Conservation (phyloP, 2,113 vertebrate genomes). For the Otus sunia region DNA sequence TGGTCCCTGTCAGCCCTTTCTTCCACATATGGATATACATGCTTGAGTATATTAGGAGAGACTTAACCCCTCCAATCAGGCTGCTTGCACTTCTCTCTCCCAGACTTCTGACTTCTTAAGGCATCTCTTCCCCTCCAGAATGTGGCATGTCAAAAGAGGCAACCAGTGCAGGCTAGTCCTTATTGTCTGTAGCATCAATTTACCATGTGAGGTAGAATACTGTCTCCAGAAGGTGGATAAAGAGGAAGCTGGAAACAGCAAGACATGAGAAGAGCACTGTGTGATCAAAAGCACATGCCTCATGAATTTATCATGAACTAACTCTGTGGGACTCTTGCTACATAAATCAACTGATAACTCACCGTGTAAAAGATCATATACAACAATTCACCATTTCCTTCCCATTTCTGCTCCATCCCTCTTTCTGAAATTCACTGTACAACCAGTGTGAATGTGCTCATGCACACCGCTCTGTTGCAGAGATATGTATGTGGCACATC, state of each 20-base stretch:
- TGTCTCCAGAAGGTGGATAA: background rate
- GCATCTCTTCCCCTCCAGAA: background rate
- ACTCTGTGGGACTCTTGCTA: slow-evolving; percentile 16
- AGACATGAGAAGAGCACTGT: background rate
- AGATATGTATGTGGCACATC: background rate
- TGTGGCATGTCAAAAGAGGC: background rate
- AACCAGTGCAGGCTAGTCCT: background rate
- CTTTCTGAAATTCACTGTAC: background rate
- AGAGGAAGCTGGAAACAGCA: background rate
- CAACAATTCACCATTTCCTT: slow-evolving; percentile 2
- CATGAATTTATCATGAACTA: slow-evolving; percentile 53
- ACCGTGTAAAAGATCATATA: slow-evolving; percentile 30
- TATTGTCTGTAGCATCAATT: background rate
- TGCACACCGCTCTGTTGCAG: background rate
- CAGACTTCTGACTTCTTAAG: background rate
- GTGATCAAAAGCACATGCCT: slow-evolving; percentile 7
- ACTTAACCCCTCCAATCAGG: background rate
- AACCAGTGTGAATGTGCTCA: background rate
- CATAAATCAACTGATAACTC: slow-evolving; percentile 34
- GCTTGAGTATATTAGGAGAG: background rate
- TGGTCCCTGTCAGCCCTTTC: background rate
- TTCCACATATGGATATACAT: background rate
- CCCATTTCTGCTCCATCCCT: background rate
- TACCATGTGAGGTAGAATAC: background rate
- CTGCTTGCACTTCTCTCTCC: background rate